Evolutionary conservation across 2,888 invertebrate genomes (phyloP).

Genomic region (Meteorus colon): DNA sequence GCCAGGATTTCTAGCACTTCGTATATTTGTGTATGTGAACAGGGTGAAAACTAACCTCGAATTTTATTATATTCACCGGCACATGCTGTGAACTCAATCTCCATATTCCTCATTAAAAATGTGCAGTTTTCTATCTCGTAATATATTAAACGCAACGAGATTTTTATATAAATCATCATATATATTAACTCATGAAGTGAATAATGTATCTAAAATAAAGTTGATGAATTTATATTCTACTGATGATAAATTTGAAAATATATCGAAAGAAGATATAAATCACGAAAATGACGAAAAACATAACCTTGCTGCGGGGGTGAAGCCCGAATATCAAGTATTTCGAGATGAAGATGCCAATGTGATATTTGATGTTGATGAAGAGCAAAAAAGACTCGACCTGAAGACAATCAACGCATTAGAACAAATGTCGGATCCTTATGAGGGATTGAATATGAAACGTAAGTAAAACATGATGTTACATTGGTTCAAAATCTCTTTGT

Average conservation of each 20-base stretch:
- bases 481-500: neutral
- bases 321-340: slow-evolving; percentile 81
- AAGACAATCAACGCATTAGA: slow-evolving; percentile 64
- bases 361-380: slow-evolving; percentile 85
- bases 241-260: slow-evolving; percentile 39
- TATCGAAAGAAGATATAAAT: slow-evolving; percentile 36
- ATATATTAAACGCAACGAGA: slow-evolving; percentile 51
- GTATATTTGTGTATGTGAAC: too few relatives aligned
- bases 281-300: slow-evolving; percentile 38
- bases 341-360: slow-evolving; percentile 81
- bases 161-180: slow-evolving; percentile 49
- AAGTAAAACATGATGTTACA: slow-evolving; percentile 59
- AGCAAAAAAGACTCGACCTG: slow-evolving; percentile 70
- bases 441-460: slow-evolving; percentile 79
- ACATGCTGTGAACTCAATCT: slow-evolving; percentile 43
- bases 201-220: slow-evolving; percentile 52
- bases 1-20: too few relatives aligned
- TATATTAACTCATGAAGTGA: slow-evolving; percentile 46
- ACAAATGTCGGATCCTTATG: slow-evolving; percentile 77
- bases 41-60: too few relatives aligned
- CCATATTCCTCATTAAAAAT: slow-evolving; percentile 43
- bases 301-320: slow-evolving; percentile 72
- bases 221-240: slow-evolving; percentile 49
- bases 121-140: slow-evolving; percentile 50
- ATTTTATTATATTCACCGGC: too few relatives aligned